These are phyloP conservation scores for Percopsis transmontana DNA, from an alignment of 2,113 vertebrate genomes.

Conservation along the genomic window DNA sequence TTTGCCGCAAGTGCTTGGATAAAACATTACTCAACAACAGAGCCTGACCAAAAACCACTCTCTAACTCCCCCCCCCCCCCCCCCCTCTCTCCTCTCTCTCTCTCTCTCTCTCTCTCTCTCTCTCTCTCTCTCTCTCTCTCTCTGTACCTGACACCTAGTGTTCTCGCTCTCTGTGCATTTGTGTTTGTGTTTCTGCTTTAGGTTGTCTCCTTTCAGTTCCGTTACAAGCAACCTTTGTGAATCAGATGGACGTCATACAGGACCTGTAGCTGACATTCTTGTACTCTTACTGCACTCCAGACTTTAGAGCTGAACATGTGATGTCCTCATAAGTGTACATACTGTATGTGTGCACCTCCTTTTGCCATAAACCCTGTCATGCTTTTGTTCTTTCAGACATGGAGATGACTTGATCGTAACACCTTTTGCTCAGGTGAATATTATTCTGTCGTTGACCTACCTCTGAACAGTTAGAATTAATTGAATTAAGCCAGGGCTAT, in stretches of 20 bases:
- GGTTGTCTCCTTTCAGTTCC: too few relatives aligned
- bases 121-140: not conserved
- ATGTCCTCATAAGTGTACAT: too few relatives aligned
- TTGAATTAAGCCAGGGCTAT: too few relatives aligned
- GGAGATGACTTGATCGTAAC: slow-evolving; percentile 98
- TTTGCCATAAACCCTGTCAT: not conserved
- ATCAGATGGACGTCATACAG: too few relatives aligned
- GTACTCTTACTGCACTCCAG: too few relatives aligned
- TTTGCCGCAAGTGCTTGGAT: not conserved
- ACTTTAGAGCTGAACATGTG: too few relatives aligned
- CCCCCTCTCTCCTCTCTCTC: not conserved
- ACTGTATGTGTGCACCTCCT: too few relatives aligned
- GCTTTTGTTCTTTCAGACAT: slow-evolving; percentile 78
- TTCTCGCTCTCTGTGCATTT: not conserved
- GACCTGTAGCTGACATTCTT: too few relatives aligned
- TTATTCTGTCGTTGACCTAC: not conserved
- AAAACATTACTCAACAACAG: not conserved
- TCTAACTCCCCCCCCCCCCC: not conserved
- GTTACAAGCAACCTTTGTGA: too few relatives aligned
- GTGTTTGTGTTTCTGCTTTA: not conserved
- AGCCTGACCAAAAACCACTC: not conserved
- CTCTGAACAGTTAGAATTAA: not conserved
- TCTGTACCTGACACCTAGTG: not conserved
- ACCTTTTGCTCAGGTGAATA: slow-evolving; percentile 90
- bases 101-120: not conserved